A percentile compares a stretch with the other conserved stretches of the same genome.
Evolutionary conservation across 2,797 vertebrate genomes (phyloP).

Genomic region (Sebastes jordani): DNA sequence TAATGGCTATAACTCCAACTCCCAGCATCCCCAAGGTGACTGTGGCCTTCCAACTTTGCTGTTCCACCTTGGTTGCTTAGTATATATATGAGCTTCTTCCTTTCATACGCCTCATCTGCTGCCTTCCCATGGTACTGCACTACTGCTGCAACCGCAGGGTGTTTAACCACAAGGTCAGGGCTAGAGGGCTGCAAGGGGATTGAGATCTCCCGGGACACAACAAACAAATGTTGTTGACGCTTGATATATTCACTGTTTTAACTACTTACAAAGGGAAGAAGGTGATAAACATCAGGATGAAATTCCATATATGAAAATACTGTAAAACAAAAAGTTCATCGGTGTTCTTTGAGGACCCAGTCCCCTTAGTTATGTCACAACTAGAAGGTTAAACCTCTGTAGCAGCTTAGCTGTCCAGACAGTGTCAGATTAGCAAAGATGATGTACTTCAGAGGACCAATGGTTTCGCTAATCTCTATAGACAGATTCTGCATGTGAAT

Average conservation of each 20-base stretch:
- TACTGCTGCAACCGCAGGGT: constrained; percentile 1
- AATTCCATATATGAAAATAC: not conserved
- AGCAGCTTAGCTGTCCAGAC: not conserved
- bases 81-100: constrained; percentile 14
- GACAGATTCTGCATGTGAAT: not conserved
- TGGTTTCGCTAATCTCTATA: too few species aligned
- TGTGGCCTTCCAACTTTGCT: constrained; percentile 9
- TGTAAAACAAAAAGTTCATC: not conserved
- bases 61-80: constrained; percentile 6
- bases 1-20: constrained; percentile 28
- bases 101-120: constrained; percentile 27
- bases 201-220: not conserved
- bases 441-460: not conserved
- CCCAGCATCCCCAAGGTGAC: constrained; percentile 16
- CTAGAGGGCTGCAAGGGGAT: not conserved
- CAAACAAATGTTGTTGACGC: not conserved
- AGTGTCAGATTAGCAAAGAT: not conserved
- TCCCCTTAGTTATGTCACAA: not conserved
- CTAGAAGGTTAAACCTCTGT: not conserved
- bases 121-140: constrained; percentile 8
- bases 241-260: not conserved
- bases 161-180: constrained; percentile 40
- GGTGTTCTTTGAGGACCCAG: not conserved
- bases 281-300: not conserved
- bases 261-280: not conserved